Base-by-base conservation (phyloP, 23 tunicate genomes). In the Ciona savignyi region DNA sequence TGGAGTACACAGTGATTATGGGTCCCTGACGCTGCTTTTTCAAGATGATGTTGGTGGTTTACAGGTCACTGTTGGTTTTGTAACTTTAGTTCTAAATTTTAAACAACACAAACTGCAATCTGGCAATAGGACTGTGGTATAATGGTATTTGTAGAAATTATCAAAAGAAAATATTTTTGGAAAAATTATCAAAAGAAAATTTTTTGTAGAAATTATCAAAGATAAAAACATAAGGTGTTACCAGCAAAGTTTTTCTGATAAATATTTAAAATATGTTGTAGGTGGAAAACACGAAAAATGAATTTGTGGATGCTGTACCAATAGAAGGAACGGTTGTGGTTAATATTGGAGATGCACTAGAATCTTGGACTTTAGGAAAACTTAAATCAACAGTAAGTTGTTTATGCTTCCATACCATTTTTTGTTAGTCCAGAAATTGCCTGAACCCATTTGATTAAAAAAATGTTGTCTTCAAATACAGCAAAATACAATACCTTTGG, bases 1-100 rank as follows among this genome's bases (percentile, higher is more conserved):
- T 21, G 96, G 96, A 26, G 81, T 72, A 28, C 96, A 88, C 72
- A 63, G 80, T 4, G 96, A 88, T 78, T 88, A 88, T 88, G 96
- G 96, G 20, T 81, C 96, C 0, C 60, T 88, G n/a, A 81, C 96
- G 2, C 51, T 88, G 51, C 51, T 88, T 32, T 88, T 81, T 62
- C 96, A 88, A 78, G 96, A 81, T 66, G 60, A 77, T 21, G 63
- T 88, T 51, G 96, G 96, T 3, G 96, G 96, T 23, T 42, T 88
- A 25, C 86, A 88, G 64, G 75, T 82, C 1, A 15, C n/a, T 48
- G 24, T 68, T n/a, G n/a, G n/a, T n/a, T n/a, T n/a, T n/a, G n/a
- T n/a, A n/a, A n/a, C n/a, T n/a, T n/a, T n/a, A n/a, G n/a, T n/a
- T n/a, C n/a, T n/a, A n/a, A n/a, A n/a, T n/a, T n/a, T n/a, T n/a